Conservation (phyloP, 2,888 invertebrate species). For the Tribolium freemani region DNA sequence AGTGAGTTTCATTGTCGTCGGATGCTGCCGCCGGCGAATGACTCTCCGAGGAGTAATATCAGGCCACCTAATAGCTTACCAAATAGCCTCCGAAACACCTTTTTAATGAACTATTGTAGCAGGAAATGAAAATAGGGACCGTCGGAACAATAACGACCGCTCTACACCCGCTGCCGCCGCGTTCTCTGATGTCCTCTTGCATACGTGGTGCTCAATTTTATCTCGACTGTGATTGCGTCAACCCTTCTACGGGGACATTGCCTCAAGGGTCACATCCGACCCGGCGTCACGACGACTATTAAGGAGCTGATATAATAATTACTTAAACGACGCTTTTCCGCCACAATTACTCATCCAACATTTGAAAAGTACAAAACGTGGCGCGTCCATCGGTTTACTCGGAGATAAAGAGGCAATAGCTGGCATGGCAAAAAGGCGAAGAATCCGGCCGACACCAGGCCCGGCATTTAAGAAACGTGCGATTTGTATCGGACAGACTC, state of each 20-base stretch:
- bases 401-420: conserved; percentile 7
- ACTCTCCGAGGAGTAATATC: conserved; percentile 70
- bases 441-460: conserved; percentile 16
- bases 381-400: background rate
- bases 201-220: conserved; percentile 53
- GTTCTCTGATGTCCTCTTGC: conserved; percentile 43
- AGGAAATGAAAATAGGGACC: conserved; percentile 70
- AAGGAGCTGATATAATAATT: conserved; percentile 62
- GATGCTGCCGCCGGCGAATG: conserved; percentile 67
- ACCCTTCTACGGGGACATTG: conserved; percentile 59
- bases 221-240: conserved; percentile 48
- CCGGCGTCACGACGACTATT: conserved; percentile 60
- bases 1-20: conserved; percentile 69
- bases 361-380: conserved; percentile 2
- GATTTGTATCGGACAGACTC: conserved; percentile 56
- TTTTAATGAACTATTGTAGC: conserved; percentile 79
- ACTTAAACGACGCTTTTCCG: conserved; percentile 34
- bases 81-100: conserved; percentile 81
- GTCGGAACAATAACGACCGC: conserved; percentile 62
- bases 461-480: conserved; percentile 55
- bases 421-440: conserved; percentile 24
- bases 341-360: conserved; percentile 10
- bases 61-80: conserved; percentile 77
- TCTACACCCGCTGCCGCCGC: conserved; percentile 45
- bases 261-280: conserved; percentile 58